Evolutionary conservation across 2,113 vertebrate genomes (phyloP), one percentile per base, ranked within the genome.

Genomic region (Eurystomus gularis): DNA sequence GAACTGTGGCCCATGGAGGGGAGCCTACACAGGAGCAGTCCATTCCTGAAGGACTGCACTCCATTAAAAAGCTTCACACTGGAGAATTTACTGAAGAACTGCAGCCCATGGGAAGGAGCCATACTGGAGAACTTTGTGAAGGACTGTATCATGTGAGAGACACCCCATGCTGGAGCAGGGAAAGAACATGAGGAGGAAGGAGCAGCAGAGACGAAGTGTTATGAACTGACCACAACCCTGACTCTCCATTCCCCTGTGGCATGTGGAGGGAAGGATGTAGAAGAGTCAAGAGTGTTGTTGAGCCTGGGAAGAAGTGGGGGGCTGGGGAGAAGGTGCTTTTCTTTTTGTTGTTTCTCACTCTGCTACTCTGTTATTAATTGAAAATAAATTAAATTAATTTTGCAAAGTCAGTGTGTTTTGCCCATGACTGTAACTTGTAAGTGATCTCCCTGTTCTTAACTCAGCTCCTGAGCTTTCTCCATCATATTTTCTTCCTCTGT

Each of bases 161-260:
- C 7, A 62, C 5, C 2, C 6, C 3, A 10, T 0, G 0, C 2
- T 12, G 54, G 26, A 65, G 23, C 18, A 65, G 23, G 26, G 13
- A 35, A 82, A 66, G 20, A 51, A 5, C 1, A 42, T 7, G 13
- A 60, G 33, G 15, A 79, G 19, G 12, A 81, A 68, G 5, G 16
- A 79, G 44, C 2, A 7, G 39, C 13, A 73, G 78, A 73, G 46
- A 19, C 17, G 13, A 48, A 48, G 46, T 48, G 46, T 48, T 48
- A 57, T 7, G 12, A 48, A 49, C 31, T 33, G 37, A 42, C 5
- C 5, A 42, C 20, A 68, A 54, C 17, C 8, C 12, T 5, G 9
- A 80, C 29, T 54, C 33, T 17, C 5, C 4, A 24, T 21, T 2
- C 13, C 13, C 6, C 6, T 42, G 9, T 0, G 1, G 12, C 4